These are phyloP conservation scores for Calameuta pallipes DNA, from an alignment of 2,888 invertebrate genomes.

Conservation along the genomic window DNA sequence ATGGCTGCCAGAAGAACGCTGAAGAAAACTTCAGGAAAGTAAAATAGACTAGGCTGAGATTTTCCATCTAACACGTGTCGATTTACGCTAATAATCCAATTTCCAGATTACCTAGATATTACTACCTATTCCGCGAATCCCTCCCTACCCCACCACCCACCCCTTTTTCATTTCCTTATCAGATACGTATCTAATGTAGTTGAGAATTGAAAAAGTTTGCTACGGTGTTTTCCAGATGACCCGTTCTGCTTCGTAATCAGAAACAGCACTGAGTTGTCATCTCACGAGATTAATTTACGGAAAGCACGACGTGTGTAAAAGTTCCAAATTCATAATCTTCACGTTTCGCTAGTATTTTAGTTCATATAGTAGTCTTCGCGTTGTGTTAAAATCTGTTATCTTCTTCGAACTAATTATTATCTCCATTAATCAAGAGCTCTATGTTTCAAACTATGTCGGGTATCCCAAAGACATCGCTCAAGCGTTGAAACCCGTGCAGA, in stretches of 20 bases:
- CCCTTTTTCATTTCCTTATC: too few relatives aligned
- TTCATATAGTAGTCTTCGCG: too few relatives aligned
- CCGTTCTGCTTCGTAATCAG: not conserved
- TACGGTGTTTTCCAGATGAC: not conserved
- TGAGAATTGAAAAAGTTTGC: constrained; percentile 36
- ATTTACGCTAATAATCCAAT: constrained; percentile 17
- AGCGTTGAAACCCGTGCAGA: too few relatives aligned
- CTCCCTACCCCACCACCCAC: too few relatives aligned
- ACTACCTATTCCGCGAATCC: too few relatives aligned
- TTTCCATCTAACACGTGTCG: not conserved
- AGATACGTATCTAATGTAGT: not conserved
- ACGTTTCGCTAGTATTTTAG: too few relatives aligned
- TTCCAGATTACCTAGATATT: not conserved
- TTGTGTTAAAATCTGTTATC: too few relatives aligned
- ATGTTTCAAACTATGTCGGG: too few relatives aligned
- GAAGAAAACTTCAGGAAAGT: too few relatives aligned
- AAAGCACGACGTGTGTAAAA: not conserved
- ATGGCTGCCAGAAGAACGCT: constrained; percentile 1
- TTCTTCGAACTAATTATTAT: too few relatives aligned
- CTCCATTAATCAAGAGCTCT: too few relatives aligned
- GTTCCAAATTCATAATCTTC: not conserved
- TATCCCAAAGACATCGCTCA: too few relatives aligned
- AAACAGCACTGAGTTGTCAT: constrained; percentile 26
- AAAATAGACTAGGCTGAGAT: not conserved
- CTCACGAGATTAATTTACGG: constrained; percentile 35